These are phyloP conservation scores for Drosophila setifemur DNA, from an alignment of 1,140 invertebrate species.

Conservation along the genomic window DNA sequence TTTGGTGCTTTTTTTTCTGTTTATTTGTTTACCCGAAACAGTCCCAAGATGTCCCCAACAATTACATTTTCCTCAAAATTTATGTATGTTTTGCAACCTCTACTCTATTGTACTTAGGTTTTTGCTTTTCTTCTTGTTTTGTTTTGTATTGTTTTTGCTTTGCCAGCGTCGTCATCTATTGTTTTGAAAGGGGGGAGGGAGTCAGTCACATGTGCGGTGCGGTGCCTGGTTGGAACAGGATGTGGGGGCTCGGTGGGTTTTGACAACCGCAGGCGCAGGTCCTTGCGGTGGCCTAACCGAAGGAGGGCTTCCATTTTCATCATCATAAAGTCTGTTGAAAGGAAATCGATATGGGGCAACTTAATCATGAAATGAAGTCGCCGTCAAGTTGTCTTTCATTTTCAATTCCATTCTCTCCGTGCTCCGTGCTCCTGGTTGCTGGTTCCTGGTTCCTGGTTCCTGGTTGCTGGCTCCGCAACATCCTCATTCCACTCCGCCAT, in stretches of 20 bases:
- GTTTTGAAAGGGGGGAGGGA: conserved; percentile 56
- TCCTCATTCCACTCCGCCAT: too few relatives aligned
- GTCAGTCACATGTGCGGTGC: conserved; percentile 39
- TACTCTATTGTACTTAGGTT: too few relatives aligned
- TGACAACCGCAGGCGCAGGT: conserved; percentile 67
- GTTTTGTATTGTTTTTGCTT: too few relatives aligned
- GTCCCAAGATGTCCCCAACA: conserved; percentile 64
- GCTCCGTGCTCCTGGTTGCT: too few relatives aligned
- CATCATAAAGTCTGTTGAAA: conserved; percentile 72
- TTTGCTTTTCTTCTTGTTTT: conserved; percentile 14
- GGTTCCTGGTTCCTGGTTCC: too few relatives aligned
- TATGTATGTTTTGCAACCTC: conserved; percentile 68
- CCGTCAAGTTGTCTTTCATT: conserved; percentile 74
- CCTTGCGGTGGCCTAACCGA: conserved; percentile 40
- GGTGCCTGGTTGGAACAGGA: not conserved
- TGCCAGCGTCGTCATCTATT: conserved; percentile 38
- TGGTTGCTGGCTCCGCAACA: too few relatives aligned
- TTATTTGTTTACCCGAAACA: conserved; percentile 60
- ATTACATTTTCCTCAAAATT: conserved; percentile 69
- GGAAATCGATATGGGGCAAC: conserved; percentile 75
- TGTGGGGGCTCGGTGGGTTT: conserved; percentile 4
- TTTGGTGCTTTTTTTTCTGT: conserved; percentile 28
- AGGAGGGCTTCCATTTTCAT: conserved; percentile 68
- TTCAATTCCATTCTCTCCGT: conserved; percentile 59
- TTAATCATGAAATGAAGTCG: conserved; percentile 76